phyloP scores from a whole-genome alignment of 2,113 vertebrate genomes.

The Panthera tigris region DNA sequence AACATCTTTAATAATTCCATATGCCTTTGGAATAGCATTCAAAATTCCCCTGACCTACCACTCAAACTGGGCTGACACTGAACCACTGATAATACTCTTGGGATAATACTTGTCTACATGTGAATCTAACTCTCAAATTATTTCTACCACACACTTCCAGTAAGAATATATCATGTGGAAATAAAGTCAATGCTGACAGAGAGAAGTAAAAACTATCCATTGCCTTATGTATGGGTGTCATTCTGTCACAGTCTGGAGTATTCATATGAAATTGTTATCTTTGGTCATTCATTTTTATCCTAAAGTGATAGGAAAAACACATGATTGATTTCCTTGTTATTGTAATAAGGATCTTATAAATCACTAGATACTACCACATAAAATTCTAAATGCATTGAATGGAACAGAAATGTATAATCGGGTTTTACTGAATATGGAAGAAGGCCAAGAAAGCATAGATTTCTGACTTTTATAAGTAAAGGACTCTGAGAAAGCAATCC shows the following conservation, averaged over 20 bases:
- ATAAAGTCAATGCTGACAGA: neutral
- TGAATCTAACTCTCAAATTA: neutral
- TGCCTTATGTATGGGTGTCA: neutral
- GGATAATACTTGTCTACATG: neutral
- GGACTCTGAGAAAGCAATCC: neutral
- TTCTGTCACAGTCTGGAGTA: conserved; percentile 3
- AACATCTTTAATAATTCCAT: neutral
- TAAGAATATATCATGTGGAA: conserved; percentile 33
- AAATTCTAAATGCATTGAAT: conserved; percentile 9
- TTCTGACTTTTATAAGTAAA: conserved; percentile 21
- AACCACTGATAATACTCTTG: conserved; percentile 1
- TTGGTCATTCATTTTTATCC: conserved; percentile 36
- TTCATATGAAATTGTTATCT: conserved; percentile 1
- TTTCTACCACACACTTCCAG: neutral
- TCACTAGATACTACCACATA: neutral
- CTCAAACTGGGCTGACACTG: neutral
- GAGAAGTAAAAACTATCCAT: neutral
- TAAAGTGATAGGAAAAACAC: neutral
- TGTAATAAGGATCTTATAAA: neutral
- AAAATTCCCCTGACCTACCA: neutral
- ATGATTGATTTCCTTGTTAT: conserved; percentile 23
- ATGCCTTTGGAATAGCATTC: neutral
- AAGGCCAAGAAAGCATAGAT: neutral
- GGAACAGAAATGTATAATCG: neutral
- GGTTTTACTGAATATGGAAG: conserved; percentile 23